These are phyloP conservation scores for Coregonus suidteri DNA, from an alignment of 2,797 vertebrate species.

Conservation along the genomic window DNA sequence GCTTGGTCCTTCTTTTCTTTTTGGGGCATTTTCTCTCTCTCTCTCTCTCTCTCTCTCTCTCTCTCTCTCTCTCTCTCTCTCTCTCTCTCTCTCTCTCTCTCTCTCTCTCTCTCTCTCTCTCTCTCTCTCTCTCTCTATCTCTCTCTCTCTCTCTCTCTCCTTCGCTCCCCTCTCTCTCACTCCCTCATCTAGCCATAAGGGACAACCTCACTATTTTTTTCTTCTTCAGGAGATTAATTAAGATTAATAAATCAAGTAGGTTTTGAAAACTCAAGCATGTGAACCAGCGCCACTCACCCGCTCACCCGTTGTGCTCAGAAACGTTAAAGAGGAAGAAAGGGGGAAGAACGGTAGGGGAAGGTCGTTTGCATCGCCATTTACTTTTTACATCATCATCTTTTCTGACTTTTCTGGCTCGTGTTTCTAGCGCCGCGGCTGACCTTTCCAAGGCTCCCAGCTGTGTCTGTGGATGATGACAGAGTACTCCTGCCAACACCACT, in stretches of 20 bases:
- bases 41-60: background rate
- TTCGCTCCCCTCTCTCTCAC: background rate
- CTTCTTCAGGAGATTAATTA: conserved; percentile 17
- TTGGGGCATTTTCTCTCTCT: background rate
- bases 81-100: background rate
- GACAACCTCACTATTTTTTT: background rate
- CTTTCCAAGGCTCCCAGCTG: background rate
- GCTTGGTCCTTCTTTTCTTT: background rate
- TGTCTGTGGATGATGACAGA: conserved; percentile 16
- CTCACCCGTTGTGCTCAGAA: conserved; percentile 9
- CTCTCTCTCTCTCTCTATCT: background rate
- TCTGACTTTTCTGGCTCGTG: background rate
- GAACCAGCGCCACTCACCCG: conserved; percentile 13
- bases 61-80: background rate
- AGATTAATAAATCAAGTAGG: conserved; percentile 21
- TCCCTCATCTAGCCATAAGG: background rate
- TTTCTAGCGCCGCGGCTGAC: conserved; percentile 5
- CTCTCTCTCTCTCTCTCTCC: background rate
- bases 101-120: background rate
- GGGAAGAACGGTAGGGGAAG: background rate
- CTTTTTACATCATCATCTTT: conserved; percentile 8
- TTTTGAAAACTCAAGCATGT: conserved; percentile 17
- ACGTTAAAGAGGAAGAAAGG: conserved; percentile 6
- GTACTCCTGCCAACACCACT: conserved; percentile 6
- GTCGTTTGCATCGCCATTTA: conserved; percentile 6